These are phyloP conservation scores for Hypomesus transpacificus DNA, from an alignment of 2,113 vertebrate species.

Conservation along the genomic window DNA sequence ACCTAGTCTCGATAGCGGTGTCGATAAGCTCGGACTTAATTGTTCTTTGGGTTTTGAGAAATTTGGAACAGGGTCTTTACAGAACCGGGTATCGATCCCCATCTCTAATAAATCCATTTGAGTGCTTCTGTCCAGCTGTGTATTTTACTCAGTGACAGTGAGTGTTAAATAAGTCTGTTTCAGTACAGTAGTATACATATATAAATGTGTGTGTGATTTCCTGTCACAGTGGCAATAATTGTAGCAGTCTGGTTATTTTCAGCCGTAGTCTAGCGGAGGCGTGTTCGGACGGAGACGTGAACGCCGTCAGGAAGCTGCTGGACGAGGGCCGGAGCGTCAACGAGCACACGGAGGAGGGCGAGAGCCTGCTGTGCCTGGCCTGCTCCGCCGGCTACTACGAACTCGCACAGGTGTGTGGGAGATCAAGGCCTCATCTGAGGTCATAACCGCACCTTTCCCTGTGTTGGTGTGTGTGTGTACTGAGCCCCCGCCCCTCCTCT, in stretches of 20 bases:
- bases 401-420: conserved; percentile 85
- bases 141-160: no score
- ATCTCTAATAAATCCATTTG: no score
- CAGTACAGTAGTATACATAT: neutral
- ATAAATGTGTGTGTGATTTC: conserved; percentile 52
- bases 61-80: no score
- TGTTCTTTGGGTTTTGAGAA: no score
- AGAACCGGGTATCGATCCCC: no score
- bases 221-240: conserved; percentile 80
- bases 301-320: conserved; percentile 93
- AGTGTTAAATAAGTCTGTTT: neutral
- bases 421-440: conserved; percentile 2
- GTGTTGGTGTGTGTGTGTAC: neutral
- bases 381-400: conserved; percentile 98
- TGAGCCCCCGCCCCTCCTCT: neutral
- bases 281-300: conserved; percentile 97
- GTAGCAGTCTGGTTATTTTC: conserved; percentile 85
- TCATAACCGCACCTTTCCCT: neutral
- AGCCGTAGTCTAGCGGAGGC: conserved; percentile 99
- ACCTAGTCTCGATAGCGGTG: no score
- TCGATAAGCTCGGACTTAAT: no score
- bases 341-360: conserved; percentile 97
- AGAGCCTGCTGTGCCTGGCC: conserved; percentile 94
- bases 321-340: conserved; percentile 98
- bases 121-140: no score